Evolutionary conservation across 1,140 invertebrate species (phyloP).

Genomic region (Dinothrombium tinctorium): DNA sequence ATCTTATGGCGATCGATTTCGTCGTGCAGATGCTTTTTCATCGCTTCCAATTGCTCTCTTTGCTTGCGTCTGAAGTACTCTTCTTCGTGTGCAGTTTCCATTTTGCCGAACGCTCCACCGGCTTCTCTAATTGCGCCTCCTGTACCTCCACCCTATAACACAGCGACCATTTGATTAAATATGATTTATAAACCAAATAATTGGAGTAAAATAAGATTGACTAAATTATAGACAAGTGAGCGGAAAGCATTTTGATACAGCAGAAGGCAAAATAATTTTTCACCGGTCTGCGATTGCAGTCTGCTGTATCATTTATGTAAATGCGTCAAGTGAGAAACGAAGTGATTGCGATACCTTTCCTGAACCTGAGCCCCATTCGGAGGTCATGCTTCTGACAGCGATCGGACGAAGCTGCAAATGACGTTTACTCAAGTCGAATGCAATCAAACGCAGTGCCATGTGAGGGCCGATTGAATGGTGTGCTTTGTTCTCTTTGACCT

Average conservation of each 20-base stretch:
- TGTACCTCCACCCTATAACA: not conserved
- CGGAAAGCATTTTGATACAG: not conserved
- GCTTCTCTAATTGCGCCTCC: slow-evolving; percentile 3
- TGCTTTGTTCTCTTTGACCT: too few relatives aligned
- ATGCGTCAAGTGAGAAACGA: not conserved
- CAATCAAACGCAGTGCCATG: not conserved
- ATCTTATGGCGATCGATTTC: slow-evolving; percentile 2
- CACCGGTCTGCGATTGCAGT: too few relatives aligned
- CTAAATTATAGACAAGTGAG: not conserved
- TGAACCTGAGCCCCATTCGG: slow-evolving; percentile 1
- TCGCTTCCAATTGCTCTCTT: slow-evolving; percentile 7
- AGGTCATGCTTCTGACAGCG: not conserved
- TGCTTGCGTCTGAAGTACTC: slow-evolving; percentile 7
- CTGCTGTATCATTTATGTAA: too few relatives aligned
- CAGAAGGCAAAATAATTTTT: not conserved
- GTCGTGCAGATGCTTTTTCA: slow-evolving; percentile 3
- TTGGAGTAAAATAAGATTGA: not conserved
- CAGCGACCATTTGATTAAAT: not conserved
- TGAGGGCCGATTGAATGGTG: too few relatives aligned
- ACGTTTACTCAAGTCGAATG: not conserved
- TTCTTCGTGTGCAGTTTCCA: slow-evolving; percentile 3
- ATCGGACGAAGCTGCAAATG: too few relatives aligned
- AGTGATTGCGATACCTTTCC: not conserved
- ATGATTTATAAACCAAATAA: not conserved
- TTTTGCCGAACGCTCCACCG: slow-evolving; percentile 8